Percentiles rank a stretch among this genome's conserved stretches.
Evolutionary conservation across 37 sponge, comb jelly and placozoan genomes (phyloP).

Genomic region (Aphrocallistes beatrix): DNA sequence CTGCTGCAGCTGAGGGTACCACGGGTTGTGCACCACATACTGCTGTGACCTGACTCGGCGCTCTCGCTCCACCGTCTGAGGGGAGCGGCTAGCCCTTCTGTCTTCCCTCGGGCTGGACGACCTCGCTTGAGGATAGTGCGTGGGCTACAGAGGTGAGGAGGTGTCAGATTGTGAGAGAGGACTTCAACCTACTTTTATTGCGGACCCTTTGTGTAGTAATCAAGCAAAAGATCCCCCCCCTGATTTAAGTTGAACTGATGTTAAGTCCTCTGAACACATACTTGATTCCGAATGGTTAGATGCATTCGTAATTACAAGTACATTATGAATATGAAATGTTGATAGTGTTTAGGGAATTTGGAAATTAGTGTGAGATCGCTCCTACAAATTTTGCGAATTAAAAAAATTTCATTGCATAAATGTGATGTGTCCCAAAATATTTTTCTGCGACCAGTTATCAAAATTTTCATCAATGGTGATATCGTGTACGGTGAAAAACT

Average conservation of each 20-base stretch:
- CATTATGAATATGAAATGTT: too few relatives aligned
- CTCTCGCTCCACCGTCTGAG: too few relatives aligned
- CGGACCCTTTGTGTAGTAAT: too few relatives aligned
- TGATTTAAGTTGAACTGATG: too few relatives aligned
- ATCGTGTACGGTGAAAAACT: too few relatives aligned
- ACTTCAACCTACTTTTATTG: not conserved
- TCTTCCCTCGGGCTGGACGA: not conserved
- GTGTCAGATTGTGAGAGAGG: not conserved
- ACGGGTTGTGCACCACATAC: not conserved
- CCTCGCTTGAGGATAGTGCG: not conserved
- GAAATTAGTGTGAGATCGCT: too few relatives aligned
- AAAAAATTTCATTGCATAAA: not conserved
- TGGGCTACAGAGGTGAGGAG: not conserved
- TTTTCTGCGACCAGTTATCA: not conserved
- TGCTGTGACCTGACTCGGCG: not conserved
- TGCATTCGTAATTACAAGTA: too few relatives aligned
- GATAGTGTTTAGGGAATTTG: not conserved
- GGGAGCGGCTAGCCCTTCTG: not conserved
- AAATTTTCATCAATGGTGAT: too few relatives aligned
- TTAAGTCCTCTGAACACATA: too few relatives aligned
- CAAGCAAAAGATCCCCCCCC: too few relatives aligned
- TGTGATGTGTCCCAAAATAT: not conserved
- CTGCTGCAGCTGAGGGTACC: not conserved
- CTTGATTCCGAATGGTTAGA: too few relatives aligned
- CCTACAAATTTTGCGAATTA: not conserved